These are phyloP conservation scores for Chelonus formosanus DNA, from an alignment of 2,888 invertebrate species.

Conservation along the genomic window DNA sequence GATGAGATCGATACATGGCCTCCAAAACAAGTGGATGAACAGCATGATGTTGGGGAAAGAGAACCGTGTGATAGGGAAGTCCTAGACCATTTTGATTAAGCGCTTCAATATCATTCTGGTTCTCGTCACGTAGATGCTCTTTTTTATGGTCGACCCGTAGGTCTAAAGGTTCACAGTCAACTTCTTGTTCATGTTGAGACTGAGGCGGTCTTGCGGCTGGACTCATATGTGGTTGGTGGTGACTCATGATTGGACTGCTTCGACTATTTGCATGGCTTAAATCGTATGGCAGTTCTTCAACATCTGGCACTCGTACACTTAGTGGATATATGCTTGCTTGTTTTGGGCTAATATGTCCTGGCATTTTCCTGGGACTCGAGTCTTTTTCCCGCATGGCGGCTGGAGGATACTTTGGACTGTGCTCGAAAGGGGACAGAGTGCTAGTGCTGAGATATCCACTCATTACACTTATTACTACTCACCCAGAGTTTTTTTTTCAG, in stretches of 20 bases:
- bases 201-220: conserved; percentile 69
- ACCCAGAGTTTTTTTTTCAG: conserved; percentile 8
- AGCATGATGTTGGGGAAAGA: conserved; percentile 63
- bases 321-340: conserved; percentile 79
- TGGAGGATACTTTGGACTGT: conserved; percentile 64
- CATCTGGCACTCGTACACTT: conserved; percentile 70
- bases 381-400: conserved; percentile 90
- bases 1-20: conserved; percentile 73
- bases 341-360: conserved; percentile 76
- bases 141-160: conserved; percentile 88
- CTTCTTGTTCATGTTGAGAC: conserved; percentile 61
- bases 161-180: conserved; percentile 85
- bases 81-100: conserved; percentile 57
- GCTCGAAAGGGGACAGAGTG: conserved; percentile 65
- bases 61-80: conserved; percentile 59
- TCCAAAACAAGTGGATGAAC: conserved; percentile 78
- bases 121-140: conserved; percentile 80
- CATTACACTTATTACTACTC: conserved; percentile 53
- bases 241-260: conserved; percentile 65
- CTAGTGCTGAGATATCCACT: conserved; percentile 62
- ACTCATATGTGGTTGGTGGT: conserved; percentile 67
- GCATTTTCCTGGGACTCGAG: conserved; percentile 89
- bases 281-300: conserved; percentile 75
- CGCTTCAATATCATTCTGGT: conserved; percentile 78
- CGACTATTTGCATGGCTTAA: conserved; percentile 67